Base-by-base conservation (phyloP, 2,113 vertebrate species). In the Crypturellus undulatus region DNA sequence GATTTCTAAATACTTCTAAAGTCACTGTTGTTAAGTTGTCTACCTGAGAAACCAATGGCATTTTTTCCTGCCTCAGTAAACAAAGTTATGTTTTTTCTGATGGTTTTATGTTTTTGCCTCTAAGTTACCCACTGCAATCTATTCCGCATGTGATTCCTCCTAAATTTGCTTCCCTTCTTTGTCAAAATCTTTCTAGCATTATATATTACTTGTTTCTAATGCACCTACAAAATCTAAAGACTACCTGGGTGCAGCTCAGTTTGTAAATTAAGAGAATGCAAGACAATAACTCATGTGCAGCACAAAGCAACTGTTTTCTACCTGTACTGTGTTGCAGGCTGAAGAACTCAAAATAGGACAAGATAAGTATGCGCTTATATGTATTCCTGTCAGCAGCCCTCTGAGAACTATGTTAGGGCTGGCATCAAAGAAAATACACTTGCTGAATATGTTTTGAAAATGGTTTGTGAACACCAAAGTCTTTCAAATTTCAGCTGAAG, bases 121-220 rank as follows among this genome's bases (percentile, higher is more conserved):
- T 62, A 73, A 84, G 43, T 69, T 59, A 88, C 19, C 9, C 28
- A 38, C n/a, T 90, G 79, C 63, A 68, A 18, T 43, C 67, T 60
- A 51, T 56, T 56, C 59, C 6, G 6, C 28, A 38, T 52, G 52
- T 47, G 71, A 79, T 51, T 68, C 54, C 68, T 85, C 71, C 54
- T 79, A 60, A 91, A 63, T 4, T 22, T 56, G 34, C 21, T 90
- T 76, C 5, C 70, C 2, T 56, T 43, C 2, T 56, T 43, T 83
- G 79, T 49, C 82, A 90, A 84, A 92, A 72, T 79, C 67, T 72
- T 90, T 60, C 34, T 38, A 83, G 19, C 25, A 65, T 79, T 87
- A 26, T 49, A n/a, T 91, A 40, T 59, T 62, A 64, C 38, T 89
- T 82, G 24, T 85, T 86, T 87, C 58, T 40, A 92, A 93, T 32